A percentile compares a stretch with the other conserved stretches of the same genome.
Conservation (phyloP, 2,113 vertebrate genomes). For the Pogonocichla stellata region DNA sequence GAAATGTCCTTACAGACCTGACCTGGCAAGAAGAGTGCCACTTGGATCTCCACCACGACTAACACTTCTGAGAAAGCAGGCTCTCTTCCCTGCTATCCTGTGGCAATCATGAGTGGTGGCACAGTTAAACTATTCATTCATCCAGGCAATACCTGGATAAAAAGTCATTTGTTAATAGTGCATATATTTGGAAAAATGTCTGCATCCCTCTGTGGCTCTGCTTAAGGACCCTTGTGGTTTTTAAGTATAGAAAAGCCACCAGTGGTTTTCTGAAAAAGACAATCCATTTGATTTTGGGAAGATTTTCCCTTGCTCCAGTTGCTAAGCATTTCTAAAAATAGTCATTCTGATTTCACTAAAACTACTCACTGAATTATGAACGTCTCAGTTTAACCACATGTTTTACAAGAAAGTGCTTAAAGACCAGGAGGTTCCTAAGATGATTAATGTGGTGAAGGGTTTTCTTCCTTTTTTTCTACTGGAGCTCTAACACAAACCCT, state of each 20-base stretch:
- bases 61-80: background rate
- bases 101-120: background rate
- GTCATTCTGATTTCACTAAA: background rate
- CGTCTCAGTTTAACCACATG: background rate
- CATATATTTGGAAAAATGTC: background rate
- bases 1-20: background rate
- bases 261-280: background rate
- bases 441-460: background rate
- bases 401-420: background rate
- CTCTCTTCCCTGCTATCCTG: background rate
- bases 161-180: background rate
- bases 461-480: background rate
- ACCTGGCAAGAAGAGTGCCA: background rate
- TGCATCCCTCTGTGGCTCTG: background rate
- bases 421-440: background rate
- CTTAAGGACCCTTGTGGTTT: background rate
- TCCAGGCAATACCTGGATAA: background rate
- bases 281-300: background rate
- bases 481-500: background rate
- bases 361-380: background rate
- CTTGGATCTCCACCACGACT: background rate
- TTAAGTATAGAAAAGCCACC: background rate
- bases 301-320: background rate
- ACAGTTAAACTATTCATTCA: background rate
- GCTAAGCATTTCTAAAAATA: background rate